Percentiles rank a stretch among this genome's conserved stretches.
phyloP scores from a whole-genome alignment of 2,888 invertebrate species.

The Heliconius hortense region DNA sequence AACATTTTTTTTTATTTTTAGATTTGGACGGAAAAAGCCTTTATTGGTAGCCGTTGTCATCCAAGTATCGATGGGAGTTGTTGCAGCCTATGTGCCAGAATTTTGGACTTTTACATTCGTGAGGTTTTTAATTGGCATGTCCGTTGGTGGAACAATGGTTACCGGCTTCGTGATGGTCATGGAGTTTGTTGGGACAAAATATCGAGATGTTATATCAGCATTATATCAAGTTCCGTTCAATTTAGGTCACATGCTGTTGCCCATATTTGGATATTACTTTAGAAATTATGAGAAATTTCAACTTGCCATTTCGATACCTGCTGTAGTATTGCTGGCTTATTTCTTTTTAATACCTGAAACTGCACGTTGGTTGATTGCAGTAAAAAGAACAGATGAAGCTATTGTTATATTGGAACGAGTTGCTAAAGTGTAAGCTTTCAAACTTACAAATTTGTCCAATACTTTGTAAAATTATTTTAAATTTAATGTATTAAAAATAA shows the following conservation, averaged over 20 bases:
- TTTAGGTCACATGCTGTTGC: conserved; percentile 84
- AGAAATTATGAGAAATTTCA: conserved; percentile 85
- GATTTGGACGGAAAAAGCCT: conserved; percentile 88
- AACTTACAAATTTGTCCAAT: not conserved
- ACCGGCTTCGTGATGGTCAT: conserved; percentile 82
- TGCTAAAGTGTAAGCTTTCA: conserved; percentile 72
- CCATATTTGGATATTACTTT: conserved; percentile 83
- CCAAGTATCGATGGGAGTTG: conserved; percentile 86
- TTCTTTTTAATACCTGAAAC: conserved; percentile 89
- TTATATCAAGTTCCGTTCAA: conserved; percentile 87
- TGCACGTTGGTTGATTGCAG: conserved; percentile 89
- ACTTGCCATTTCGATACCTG: conserved; percentile 84
- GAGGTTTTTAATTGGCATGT: conserved; percentile 86
- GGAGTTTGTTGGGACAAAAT: conserved; percentile 84
- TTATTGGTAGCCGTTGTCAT: conserved; percentile 86
- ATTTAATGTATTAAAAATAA: not conserved
- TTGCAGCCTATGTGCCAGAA: conserved; percentile 85
- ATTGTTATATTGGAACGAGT: conserved; percentile 84
- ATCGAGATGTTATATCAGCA: conserved; percentile 82
- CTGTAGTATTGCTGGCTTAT: conserved; percentile 82
- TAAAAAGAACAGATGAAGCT: conserved; percentile 85
- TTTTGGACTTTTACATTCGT: conserved; percentile 84
- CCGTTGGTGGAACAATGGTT: conserved; percentile 92
- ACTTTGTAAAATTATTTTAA: not conserved
- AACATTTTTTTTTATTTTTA: conserved; percentile 66